Evolutionary conservation across 2,113 vertebrate species (phyloP).

Genomic region (Mirza zaza): DNA sequence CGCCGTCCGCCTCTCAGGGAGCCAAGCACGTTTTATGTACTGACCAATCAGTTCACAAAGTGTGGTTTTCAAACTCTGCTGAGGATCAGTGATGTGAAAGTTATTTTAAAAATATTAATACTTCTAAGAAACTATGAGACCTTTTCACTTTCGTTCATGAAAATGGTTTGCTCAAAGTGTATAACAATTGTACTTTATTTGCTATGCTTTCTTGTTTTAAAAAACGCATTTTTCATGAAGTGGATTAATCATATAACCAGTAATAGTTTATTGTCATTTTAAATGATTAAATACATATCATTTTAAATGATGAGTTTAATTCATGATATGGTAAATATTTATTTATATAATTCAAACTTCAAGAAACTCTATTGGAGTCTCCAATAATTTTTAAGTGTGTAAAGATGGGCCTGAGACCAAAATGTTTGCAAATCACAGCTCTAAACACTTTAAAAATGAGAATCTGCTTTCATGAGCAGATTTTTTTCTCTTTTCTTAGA

Average conservation of each 20-base stretch:
- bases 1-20: neutral
- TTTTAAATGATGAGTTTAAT: neutral
- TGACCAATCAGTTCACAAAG: neutral
- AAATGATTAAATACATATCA: neutral
- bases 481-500: neutral
- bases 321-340: neutral
- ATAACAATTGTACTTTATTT: neutral
- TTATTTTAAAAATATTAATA: neutral
- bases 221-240: neutral
- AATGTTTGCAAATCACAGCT: neutral
- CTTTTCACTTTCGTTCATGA: neutral
- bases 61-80: neutral
- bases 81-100: neutral
- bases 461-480: neutral
- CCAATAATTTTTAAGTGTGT: neutral
- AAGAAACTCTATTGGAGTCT: neutral
- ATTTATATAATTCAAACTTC: neutral
- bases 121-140: neutral
- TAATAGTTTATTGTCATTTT: neutral
- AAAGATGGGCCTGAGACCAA: neutral
- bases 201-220: neutral
- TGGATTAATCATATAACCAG: neutral
- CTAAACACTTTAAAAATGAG: neutral
- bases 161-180: neutral
- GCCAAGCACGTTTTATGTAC: neutral